Evolutionary conservation across 1,140 invertebrate species (phyloP), one percentile per base, ranked within the genome.

Genomic region (Rhyzopertha dominica): DNA sequence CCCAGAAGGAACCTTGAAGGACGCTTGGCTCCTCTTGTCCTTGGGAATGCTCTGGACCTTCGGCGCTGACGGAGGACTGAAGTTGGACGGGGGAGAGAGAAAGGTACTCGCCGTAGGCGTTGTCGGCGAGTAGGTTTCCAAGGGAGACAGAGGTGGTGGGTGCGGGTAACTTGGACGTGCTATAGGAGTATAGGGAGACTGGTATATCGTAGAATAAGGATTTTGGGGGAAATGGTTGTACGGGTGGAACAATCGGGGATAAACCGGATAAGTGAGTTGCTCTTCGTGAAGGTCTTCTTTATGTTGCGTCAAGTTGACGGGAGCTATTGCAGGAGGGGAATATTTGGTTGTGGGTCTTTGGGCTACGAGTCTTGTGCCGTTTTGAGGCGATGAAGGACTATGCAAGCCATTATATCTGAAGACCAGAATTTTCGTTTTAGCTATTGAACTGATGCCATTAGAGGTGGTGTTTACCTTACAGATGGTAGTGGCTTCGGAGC

Each of bases 1-100:
- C 1, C 70, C 70, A 10, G 58, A 68, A 12, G 70, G 70, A 23
- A 72, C 63, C 52, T 72, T 70, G 46, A 70, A 72, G 12, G 52
- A 44, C 22, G 30, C 31, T 24, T 26, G 23, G 25, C 43, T 49
- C 17, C 53, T 37, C 25, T 58, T 58, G 29, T 56, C 56, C 13
- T 57, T 49, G 12, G 59, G 17, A 13, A 58, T 42, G 14, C 39
- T 49, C 42, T 61, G 56, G 24, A 29, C 30, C 46, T 62, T 58
- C n/a, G 57, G 45, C 13, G 51, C 20, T 5, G 56, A 47, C 13
- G 65, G 58, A 14, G 63, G 62, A 52, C 56, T 60, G 39, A 51
- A 62, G 8, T 54, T 56, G 28, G 47, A 32, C 25, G 58, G 53
- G 16, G 65, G 63, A 1, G 65, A 56, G 14, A 63, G 43, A 51